phyloP scores from a whole-genome alignment of 1,140 invertebrate genomes.

The Psix sp. region DNA sequence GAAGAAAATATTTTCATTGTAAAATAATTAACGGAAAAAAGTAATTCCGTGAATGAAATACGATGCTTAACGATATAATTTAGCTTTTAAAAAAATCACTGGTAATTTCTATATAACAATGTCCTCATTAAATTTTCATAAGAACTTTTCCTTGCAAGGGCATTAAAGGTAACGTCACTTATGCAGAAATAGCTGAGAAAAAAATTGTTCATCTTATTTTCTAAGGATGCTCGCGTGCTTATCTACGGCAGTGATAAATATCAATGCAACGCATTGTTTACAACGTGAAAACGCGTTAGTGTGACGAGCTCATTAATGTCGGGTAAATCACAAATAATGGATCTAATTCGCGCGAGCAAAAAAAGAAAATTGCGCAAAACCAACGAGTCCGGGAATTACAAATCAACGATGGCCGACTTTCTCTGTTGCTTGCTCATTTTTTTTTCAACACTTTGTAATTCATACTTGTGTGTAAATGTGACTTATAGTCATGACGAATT shows the following conservation, averaged over 20 bases:
- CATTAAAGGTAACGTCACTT: slow-evolving; percentile 5
- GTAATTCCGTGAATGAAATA: too few relatives aligned
- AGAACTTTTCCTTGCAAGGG: not conserved
- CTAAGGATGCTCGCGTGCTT: slow-evolving; percentile 36
- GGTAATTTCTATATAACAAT: not conserved
- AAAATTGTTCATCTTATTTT: slow-evolving; percentile 18
- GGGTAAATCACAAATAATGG: slow-evolving; percentile 47
- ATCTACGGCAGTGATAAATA: slow-evolving; percentile 36
- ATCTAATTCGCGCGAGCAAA: slow-evolving; percentile 52
- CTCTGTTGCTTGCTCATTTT: slow-evolving; percentile 21
- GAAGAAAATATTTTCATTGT: too few relatives aligned
- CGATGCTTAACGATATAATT: too few relatives aligned
- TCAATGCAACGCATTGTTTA: slow-evolving; percentile 44
- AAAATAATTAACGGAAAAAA: too few relatives aligned
- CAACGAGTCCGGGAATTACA: slow-evolving; percentile 38
- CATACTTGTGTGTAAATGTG: not conserved
- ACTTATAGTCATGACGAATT: too few relatives aligned
- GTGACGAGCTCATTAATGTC: slow-evolving; percentile 47
- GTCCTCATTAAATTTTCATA: slow-evolving; percentile 6
- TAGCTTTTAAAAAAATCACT: too few relatives aligned
- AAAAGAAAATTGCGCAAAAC: slow-evolving; percentile 52
- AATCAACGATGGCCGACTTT: slow-evolving; percentile 57
- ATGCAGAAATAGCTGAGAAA: slow-evolving; percentile 18
- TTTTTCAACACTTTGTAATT: slow-evolving; percentile 3
- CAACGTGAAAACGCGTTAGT: slow-evolving; percentile 44